phyloP scores from a whole-genome alignment of 2,113 vertebrate species.

The Tyrannus savana region DNA sequence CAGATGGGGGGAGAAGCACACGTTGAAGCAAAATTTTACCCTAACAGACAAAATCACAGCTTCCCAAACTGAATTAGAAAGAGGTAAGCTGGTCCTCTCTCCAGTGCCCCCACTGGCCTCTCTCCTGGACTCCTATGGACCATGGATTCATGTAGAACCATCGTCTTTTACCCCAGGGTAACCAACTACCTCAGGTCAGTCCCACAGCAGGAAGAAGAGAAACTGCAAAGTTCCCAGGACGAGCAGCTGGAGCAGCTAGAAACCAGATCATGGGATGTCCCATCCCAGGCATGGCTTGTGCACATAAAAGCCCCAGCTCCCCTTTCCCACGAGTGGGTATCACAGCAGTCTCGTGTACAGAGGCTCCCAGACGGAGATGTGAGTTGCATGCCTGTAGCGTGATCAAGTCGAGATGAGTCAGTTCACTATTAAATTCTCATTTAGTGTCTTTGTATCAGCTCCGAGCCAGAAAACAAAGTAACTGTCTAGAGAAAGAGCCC shows the following conservation, averaged over 20 bases:
- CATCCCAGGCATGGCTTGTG: fast-evolving
- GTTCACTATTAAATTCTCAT: not conserved
- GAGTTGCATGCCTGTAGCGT: not conserved
- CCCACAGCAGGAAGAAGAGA: not conserved
- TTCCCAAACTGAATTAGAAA: not conserved
- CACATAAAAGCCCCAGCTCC: not conserved
- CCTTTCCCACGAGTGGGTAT: not conserved
- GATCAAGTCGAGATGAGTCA: not conserved
- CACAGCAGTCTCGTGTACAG: not conserved
- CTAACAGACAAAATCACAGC: not conserved
- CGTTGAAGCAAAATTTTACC: not conserved
- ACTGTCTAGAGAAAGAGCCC: not conserved
- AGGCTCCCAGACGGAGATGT: not conserved
- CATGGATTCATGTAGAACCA: not conserved
- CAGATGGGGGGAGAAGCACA: not conserved
- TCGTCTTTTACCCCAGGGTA: not conserved
- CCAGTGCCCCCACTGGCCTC: not conserved
- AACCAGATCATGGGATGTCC: not conserved
- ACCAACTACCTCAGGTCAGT: not conserved
- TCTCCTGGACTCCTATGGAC: not conserved
- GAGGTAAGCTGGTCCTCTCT: not conserved
- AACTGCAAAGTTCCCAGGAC: not conserved
- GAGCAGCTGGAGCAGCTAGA: not conserved
- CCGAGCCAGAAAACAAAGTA: not conserved
- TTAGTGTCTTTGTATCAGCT: not conserved